Evolutionary conservation across 2,113 vertebrate genomes (phyloP).

Genomic region (Oryzias woworae): DNA sequence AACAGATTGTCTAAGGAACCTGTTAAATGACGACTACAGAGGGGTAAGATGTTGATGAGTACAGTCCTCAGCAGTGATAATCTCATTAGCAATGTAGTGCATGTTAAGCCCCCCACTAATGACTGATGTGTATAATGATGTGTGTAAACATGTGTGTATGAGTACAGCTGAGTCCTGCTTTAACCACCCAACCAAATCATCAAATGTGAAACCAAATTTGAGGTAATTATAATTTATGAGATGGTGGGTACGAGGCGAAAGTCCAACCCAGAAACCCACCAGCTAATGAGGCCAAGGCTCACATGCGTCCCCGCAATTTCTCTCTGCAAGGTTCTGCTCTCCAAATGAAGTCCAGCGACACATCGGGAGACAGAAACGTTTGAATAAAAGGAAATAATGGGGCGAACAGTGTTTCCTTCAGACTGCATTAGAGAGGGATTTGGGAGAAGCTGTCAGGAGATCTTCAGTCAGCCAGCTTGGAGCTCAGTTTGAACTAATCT

Average conservation of each 20-base stretch:
- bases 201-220: slow-evolving; percentile 60
- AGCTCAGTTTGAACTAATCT: slow-evolving; percentile 58
- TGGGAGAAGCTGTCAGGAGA: slow-evolving; percentile 55
- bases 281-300: slow-evolving; percentile 52
- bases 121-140: slow-evolving; percentile 38
- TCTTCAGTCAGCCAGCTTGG: slow-evolving; percentile 47
- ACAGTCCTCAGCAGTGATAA: slow-evolving; percentile 60
- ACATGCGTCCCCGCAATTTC: slow-evolving; percentile 2
- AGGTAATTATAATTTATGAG: slow-evolving; percentile 61
- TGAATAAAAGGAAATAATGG: slow-evolving; percentile 24
- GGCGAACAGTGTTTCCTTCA: slow-evolving; percentile 54
- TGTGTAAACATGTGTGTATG: slow-evolving; percentile 23
- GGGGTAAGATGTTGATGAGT: slow-evolving; percentile 53
- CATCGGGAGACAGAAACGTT: slow-evolving; percentile 10
- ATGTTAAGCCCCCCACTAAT: slow-evolving; percentile 57
- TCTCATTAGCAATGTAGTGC: slow-evolving; percentile 59
- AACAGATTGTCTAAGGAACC: slow-evolving; percentile 24
- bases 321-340: slow-evolving; percentile 25
- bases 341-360: slow-evolving; percentile 32
- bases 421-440: slow-evolving; percentile 53
- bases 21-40: slow-evolving; percentile 31
- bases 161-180: slow-evolving; percentile 3
- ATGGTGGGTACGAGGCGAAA: slow-evolving; percentile 52
- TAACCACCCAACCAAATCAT: slow-evolving; percentile 60
- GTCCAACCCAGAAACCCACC: slow-evolving; percentile 59